phyloP scores from a whole-genome alignment of 2,888 invertebrate genomes.

The Aplocera efformata region DNA sequence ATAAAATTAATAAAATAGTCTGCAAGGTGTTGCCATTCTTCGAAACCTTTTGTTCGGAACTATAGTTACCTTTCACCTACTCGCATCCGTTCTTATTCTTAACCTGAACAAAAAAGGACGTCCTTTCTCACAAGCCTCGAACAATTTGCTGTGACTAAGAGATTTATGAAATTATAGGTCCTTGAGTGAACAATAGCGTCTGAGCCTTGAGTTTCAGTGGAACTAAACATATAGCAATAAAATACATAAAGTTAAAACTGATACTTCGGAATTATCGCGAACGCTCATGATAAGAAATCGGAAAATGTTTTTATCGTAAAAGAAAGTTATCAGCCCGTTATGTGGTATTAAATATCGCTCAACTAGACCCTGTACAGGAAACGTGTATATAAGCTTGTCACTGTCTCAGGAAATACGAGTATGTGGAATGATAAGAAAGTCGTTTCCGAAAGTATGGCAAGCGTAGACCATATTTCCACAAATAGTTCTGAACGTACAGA shows the following conservation, averaged over 20 bases:
- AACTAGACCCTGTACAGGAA: slow-evolving; percentile 45
- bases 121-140: slow-evolving; percentile 33
- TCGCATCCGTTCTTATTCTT: background rate
- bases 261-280: slow-evolving; percentile 13
- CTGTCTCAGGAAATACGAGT: slow-evolving; percentile 44
- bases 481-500: slow-evolving; percentile 17
- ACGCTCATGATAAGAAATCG: slow-evolving; percentile 30
- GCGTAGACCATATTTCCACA: slow-evolving; percentile 16
- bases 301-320: slow-evolving; percentile 39
- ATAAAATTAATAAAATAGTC: too few species aligned
- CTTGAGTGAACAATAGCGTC: slow-evolving; percentile 50
- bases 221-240: slow-evolving; percentile 10
- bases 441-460: slow-evolving; percentile 19
- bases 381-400: slow-evolving; percentile 46
- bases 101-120: slow-evolving; percentile 11
- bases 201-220: slow-evolving; percentile 27
- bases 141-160: slow-evolving; percentile 46
- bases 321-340: slow-evolving; percentile 45
- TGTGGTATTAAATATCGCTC: slow-evolving; percentile 35
- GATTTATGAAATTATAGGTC: slow-evolving; percentile 46
- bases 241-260: slow-evolving; percentile 12
- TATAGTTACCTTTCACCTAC: background rate
- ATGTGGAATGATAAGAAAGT: slow-evolving; percentile 43
- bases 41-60: background rate
- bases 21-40: too few species aligned